Evolutionary conservation across 2,797 vertebrate species (phyloP).

Genomic region (Novumbra hubbsi): DNA sequence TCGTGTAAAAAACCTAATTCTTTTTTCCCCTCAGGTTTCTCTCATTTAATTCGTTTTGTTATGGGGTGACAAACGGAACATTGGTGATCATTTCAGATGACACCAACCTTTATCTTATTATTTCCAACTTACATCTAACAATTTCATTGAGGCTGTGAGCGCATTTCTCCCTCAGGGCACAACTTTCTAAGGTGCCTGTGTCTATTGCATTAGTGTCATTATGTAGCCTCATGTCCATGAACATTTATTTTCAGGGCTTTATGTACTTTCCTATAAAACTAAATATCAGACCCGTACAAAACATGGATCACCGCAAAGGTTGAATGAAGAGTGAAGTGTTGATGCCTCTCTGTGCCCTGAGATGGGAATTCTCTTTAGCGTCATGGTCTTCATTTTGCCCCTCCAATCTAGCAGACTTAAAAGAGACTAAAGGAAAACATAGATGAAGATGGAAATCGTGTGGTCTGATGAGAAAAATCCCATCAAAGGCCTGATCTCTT

Average conservation of each 20-base stretch:
- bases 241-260: background rate
- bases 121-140: slow-evolving; percentile 1
- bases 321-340: background rate
- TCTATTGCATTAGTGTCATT: too few relatives aligned
- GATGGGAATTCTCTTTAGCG: background rate
- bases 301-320: background rate
- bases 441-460: slow-evolving; percentile 45
- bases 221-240: too few relatives aligned
- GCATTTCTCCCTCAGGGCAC: background rate
- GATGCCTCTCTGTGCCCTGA: background rate
- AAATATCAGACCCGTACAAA: background rate
- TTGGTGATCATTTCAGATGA: slow-evolving; percentile 1
- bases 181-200: background rate
- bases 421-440: slow-evolving; percentile 4
- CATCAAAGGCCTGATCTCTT: slow-evolving; percentile 37
- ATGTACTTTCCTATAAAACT: background rate
- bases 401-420: slow-evolving; percentile 5
- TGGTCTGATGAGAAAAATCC: slow-evolving; percentile 35
- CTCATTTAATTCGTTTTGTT: slow-evolving; percentile 6
- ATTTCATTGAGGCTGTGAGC: background rate
- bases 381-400: slow-evolving; percentile 5
- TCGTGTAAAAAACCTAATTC: background rate
- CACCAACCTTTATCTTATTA: background rate
- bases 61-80: background rate
- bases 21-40: background rate